These are phyloP conservation scores for Paragorgia papillata DNA, from an alignment of 92 coral and sea anemone genomes.

Conservation along the genomic window DNA sequence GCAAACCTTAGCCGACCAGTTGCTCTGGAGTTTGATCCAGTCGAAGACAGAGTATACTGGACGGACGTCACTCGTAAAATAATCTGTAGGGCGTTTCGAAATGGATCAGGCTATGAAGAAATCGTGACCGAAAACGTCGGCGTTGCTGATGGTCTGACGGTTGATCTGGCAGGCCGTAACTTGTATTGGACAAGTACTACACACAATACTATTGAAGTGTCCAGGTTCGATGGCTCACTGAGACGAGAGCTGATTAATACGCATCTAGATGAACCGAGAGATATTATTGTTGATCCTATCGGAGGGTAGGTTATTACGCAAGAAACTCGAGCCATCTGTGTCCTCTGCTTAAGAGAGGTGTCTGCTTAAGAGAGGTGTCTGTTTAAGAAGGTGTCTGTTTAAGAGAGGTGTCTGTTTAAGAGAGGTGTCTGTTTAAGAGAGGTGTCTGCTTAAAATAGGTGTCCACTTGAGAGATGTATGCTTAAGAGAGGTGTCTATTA, in stretches of 20 bases:
- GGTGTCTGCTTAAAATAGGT: too few species aligned
- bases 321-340: too few species aligned
- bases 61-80: slow-evolving; percentile 49
- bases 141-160: slow-evolving; percentile 56
- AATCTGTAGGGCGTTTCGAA: slow-evolving; percentile 62
- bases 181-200: slow-evolving; percentile 56
- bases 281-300: slow-evolving; percentile 55
- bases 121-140: slow-evolving; percentile 37
- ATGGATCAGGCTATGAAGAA: slow-evolving; percentile 55
- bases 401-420: too few species aligned
- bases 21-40: slow-evolving; percentile 66
- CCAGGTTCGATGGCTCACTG: slow-evolving; percentile 46
- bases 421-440: too few species aligned
- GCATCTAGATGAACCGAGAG: slow-evolving; percentile 55
- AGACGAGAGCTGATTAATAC: slow-evolving; percentile 38
- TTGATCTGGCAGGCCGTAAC: slow-evolving; percentile 54
- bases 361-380: too few species aligned
- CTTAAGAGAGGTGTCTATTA: too few species aligned
- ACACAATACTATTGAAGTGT: slow-evolving; percentile 38
- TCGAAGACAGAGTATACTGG: slow-evolving; percentile 70
- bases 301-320: slow-evolving; percentile 66
- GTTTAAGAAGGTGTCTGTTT: too few species aligned
- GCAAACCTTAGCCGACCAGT: slow-evolving; percentile 41
- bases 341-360: too few species aligned
- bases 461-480: too few species aligned